Conservation (phyloP, 2,888 invertebrate species). For the Melinaea menophilus region DNA sequence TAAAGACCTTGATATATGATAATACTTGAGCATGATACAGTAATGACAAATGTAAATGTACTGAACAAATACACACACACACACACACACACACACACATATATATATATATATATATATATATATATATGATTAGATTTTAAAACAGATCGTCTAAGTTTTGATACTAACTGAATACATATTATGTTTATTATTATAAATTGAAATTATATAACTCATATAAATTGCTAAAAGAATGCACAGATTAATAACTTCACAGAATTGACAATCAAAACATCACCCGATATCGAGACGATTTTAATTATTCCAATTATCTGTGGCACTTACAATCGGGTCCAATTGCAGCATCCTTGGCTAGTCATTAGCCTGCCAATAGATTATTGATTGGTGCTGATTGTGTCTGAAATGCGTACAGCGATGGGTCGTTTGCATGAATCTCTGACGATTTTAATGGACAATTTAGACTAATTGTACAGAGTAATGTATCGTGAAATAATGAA, state of each 20-base stretch:
- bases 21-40: background rate
- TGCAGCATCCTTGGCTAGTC: constrained; percentile 69
- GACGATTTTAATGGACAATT: constrained; percentile 64
- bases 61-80: background rate
- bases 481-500: background rate
- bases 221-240: background rate
- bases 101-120: too few relatives aligned
- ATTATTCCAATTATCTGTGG: constrained; percentile 66
- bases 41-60: background rate
- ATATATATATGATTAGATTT: too few relatives aligned
- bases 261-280: constrained; percentile 29
- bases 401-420: constrained; percentile 46
- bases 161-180: too few relatives aligned
- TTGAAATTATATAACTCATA: too few relatives aligned
- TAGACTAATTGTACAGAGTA: constrained; percentile 66
- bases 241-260: constrained; percentile 28
- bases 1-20: constrained; percentile 17
- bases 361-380: constrained; percentile 75
- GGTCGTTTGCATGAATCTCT: constrained; percentile 73
- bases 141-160: too few relatives aligned
- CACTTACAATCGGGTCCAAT: constrained; percentile 54
- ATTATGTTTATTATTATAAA: too few relatives aligned
- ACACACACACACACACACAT: too few relatives aligned
- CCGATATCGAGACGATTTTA: constrained; percentile 44
- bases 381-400: constrained; percentile 77